Base-by-base conservation (phyloP, 2,113 vertebrate species). In the Corythoichthys intestinalis region DNA sequence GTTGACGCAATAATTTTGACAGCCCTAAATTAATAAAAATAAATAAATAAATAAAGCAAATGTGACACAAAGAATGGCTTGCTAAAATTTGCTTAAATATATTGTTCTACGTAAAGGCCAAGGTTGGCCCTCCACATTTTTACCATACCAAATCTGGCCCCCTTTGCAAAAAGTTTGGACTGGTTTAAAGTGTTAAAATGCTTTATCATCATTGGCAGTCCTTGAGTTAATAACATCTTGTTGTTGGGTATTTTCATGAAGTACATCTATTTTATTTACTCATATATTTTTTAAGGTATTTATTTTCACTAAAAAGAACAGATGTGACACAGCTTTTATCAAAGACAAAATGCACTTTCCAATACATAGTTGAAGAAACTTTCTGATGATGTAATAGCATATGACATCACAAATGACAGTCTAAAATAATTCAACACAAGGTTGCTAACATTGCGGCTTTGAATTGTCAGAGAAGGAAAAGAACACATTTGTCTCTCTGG, bases 401-500 rank as follows among this genome's bases (percentile, higher is more conserved):
- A 44, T 39, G 46, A 65, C 49, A 46, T 20, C 46, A 48, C 49
- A 28, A 53, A 7, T 59, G 61, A 9, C 34, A 64, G 9, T 44
- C 1, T 1, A 47, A 50, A 38, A 37, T 58, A 72, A 75, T 67
- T 66, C 64, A 63, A 35, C 58, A 47, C 28, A 10, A 28, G 34
- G 17, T 59, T 44, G 28, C n/a, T 35, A 20, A 54, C 15, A 54
- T 20, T 44, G 20, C 3, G 61, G 71, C 69, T 67, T 52, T 54
- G 37, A 67, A 65, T n/a, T 35, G 46, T 46, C 39, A 59, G 56
- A 41, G 46, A 60, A 35, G 28, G 57, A 50, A 66, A 58, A 59
- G 9, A 6, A 48, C 38, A 9, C 57, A 69, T 70, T 65, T 68
- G 34, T 54, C 56, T 70, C 72, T 74, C 10, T 47, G 61, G 69